Percentiles rank a stretch among this genome's conserved stretches.
Evolutionary conservation across 2,888 invertebrate genomes (phyloP).

Genomic region (Tetropium fuscum): DNA sequence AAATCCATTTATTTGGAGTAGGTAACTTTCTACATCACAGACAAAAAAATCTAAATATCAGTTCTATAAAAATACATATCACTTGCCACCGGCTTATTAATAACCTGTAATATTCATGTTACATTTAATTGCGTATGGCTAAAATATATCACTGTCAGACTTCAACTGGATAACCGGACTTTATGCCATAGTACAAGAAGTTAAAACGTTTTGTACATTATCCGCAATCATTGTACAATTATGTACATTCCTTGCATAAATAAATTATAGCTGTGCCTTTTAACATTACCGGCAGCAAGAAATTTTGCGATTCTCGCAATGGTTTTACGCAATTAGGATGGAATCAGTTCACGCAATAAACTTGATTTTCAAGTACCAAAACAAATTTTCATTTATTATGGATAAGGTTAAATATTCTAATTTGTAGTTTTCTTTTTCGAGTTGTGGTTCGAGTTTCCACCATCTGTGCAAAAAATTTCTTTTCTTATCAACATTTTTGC

Average conservation of each 20-base stretch:
- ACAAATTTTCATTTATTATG: too few species aligned
- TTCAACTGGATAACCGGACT: not conserved
- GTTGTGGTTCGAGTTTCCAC: too few species aligned
- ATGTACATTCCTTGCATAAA: not conserved
- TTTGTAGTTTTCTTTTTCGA: too few species aligned
- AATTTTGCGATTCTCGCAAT: slow-evolving; percentile 13
- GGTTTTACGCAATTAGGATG: slow-evolving; percentile 16
- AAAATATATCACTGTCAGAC: slow-evolving; percentile 20
- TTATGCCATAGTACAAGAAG: not conserved
- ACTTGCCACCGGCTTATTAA: slow-evolving; percentile 11
- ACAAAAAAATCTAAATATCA: slow-evolving; percentile 16
- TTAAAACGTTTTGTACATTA: not conserved
- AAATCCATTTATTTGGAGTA: slow-evolving; percentile 4
- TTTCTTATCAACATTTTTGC: too few species aligned
- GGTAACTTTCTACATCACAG: slow-evolving; percentile 12
- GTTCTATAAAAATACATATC: slow-evolving; percentile 17
- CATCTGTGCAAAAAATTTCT: too few species aligned
- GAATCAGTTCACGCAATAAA: slow-evolving; percentile 19
- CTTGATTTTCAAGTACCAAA: slow-evolving; percentile 2
- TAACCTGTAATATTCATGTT: slow-evolving; percentile 14
- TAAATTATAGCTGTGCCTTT: slow-evolving; percentile 10
- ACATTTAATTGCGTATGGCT: slow-evolving; percentile 12
- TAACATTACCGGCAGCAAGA: slow-evolving; percentile 5
- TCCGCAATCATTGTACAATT: slow-evolving; percentile 4
- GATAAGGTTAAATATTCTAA: too few species aligned